Evolutionary conservation across 2,113 vertebrate genomes (phyloP).

Genomic region (Murina feae): DNA sequence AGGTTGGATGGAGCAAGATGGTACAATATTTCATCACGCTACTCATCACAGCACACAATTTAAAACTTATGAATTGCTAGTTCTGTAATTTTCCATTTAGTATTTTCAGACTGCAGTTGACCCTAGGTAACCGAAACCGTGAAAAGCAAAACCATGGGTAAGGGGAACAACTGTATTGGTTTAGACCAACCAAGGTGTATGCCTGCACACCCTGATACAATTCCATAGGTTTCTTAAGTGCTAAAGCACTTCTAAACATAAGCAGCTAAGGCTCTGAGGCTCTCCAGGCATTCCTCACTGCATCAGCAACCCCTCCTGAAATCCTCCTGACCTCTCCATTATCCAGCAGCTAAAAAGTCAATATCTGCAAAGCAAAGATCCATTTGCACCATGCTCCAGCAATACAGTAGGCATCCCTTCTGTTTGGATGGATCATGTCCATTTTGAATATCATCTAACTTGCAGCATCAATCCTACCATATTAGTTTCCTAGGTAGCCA

Average conservation of each 20-base stretch:
- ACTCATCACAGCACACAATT: not conserved
- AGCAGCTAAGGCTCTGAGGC: not conserved
- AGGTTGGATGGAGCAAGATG: not conserved
- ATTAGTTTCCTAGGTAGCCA: not conserved
- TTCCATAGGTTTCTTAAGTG: not conserved
- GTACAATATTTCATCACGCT: not conserved
- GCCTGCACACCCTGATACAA: not conserved
- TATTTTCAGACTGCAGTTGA: not conserved
- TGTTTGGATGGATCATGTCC: not conserved
- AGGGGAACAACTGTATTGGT: not conserved
- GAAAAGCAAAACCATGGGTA: not conserved
- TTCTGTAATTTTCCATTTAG: not conserved
- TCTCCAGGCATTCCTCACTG: not conserved
- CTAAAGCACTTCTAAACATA: not conserved
- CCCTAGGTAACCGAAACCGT: not conserved
- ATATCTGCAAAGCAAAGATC: not conserved
- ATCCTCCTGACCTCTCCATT: not conserved
- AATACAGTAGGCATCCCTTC: not conserved
- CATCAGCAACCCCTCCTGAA: not conserved
- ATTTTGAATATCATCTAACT: not conserved
- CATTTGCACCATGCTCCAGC: not conserved
- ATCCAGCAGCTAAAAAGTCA: not conserved
- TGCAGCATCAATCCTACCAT: not conserved
- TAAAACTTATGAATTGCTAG: not conserved
- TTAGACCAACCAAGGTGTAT: not conserved